Evolutionary conservation across 1,140 invertebrate species (phyloP), one percentile per base, ranked within the genome.

Genomic region (Drosophila truncata): DNA sequence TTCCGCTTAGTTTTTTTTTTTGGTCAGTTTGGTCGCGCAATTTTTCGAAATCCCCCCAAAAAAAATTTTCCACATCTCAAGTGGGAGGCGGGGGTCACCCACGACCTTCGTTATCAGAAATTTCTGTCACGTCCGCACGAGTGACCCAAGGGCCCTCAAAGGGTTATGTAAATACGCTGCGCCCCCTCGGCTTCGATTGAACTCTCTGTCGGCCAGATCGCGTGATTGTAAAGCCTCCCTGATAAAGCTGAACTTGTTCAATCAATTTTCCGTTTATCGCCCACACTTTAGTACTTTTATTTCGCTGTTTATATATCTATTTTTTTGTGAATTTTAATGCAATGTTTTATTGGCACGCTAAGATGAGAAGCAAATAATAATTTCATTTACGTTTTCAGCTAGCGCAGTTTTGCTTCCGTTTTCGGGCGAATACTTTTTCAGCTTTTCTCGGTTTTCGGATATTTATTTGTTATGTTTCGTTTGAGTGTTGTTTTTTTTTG

Each of bases 1-100:
- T 88, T 84, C 78, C 85, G 59, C 80, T 55, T 47, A 54, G 52
- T 14, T 70, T 87, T 29, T n/a, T 55, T n/a, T 70, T 87, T 50
- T 18, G 16, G 29, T 60, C 44, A 87, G 42, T 80, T 70, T 33
- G n/a, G 41, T 58, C 83, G 79, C 84, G 76, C 61, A 65, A 39
- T 77, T 88, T 88, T 61, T 80, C 55, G 76, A 77, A 86, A 87
- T 35, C 25, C 74, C 31, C 9, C 46, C 13, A 27, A 27, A 4
- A 44, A 57, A 69, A 76, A 75, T 75, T 72, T 73, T 72, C 70
- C 70, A 60, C 52, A 59, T 50, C 29, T 27, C 9, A 29, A 41
- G 16, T 23, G 25, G 64, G 33, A 9, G 39, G 16, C 7, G 31
- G 47, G 27, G 35, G 33, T 20, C 33, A 37, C 52, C 52, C 35